These are phyloP conservation scores for Apteryx owenii DNA, from an alignment of 2,113 vertebrate species.

Conservation along the genomic window DNA sequence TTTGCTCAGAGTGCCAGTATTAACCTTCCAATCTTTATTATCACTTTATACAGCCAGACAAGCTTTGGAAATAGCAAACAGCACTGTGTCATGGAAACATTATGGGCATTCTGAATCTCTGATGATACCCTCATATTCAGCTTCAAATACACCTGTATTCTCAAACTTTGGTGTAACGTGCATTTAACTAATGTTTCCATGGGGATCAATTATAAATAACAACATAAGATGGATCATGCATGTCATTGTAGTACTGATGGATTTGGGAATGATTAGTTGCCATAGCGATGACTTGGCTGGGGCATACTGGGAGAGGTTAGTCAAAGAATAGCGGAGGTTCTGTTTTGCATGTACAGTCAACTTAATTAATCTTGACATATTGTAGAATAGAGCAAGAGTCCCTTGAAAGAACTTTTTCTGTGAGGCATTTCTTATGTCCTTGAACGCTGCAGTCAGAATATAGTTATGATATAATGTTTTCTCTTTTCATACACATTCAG, in stretches of 20 bases:
- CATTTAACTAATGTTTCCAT: not conserved
- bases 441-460: slow-evolving; percentile 21
- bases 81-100: not conserved
- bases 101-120: not conserved
- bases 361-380: slow-evolving; percentile 27
- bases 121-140: not conserved
- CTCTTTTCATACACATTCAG: not conserved
- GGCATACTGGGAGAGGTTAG: slow-evolving; percentile 34
- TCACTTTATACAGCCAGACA: not conserved
- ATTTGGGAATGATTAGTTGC: slow-evolving; percentile 62
- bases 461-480: not conserved
- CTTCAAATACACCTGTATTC: not conserved
- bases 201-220: not conserved
- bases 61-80: not conserved
- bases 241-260: not conserved
- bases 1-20: not conserved
- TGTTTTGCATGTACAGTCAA: slow-evolving; percentile 43
- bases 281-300: slow-evolving; percentile 45
- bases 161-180: not conserved
- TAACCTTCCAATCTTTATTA: not conserved
- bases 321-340: slow-evolving; percentile 40
- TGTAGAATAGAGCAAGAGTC: not conserved
- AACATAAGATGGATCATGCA: not conserved
- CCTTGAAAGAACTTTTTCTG: slow-evolving; percentile 39
- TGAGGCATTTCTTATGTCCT: slow-evolving; percentile 1